Conservation (phyloP, 1,140 invertebrate species). For the Apis dorsata region DNA sequence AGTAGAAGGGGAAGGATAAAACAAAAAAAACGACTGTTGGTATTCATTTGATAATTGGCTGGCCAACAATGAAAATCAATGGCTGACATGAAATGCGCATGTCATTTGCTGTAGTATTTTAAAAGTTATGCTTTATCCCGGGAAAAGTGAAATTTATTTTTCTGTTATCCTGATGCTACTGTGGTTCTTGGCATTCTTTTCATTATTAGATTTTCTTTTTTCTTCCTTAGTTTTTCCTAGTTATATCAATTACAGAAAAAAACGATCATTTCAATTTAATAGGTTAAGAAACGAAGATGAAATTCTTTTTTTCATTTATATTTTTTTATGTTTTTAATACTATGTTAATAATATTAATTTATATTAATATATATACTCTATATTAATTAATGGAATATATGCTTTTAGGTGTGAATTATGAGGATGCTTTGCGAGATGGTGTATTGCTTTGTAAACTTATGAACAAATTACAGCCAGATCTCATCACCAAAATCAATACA, state of each 20-base stretch:
- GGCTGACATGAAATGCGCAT: constrained; percentile 45
- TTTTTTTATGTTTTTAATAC: too few relatives aligned
- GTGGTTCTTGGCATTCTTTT: constrained; percentile 71
- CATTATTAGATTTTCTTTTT: constrained; percentile 39
- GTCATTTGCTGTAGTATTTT: constrained; percentile 21
- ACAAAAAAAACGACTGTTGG: constrained; percentile 33
- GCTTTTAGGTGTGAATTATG: constrained; percentile 82
- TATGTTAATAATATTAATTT: too few relatives aligned
- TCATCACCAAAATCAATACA: constrained; percentile 92
- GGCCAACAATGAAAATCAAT: constrained; percentile 42
- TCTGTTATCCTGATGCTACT: constrained; percentile 73
- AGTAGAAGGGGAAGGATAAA: constrained; percentile 23
- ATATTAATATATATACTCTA: not conserved
- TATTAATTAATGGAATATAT: not conserved
- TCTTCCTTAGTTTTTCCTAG: not conserved
- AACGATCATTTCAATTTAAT: not conserved
- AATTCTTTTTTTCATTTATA: too few relatives aligned
- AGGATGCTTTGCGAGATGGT: constrained; percentile 91
- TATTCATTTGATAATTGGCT: constrained; percentile 21
- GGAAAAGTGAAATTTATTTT: constrained; percentile 51
- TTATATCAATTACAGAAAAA: not conserved
- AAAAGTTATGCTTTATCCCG: constrained; percentile 24
- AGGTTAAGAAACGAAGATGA: too few relatives aligned
- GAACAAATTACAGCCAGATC: constrained; percentile 91
- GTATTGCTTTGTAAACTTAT: constrained; percentile 91